Evolutionary conservation across 2,888 invertebrate species (phyloP).

Genomic region (Spisula solida): DNA sequence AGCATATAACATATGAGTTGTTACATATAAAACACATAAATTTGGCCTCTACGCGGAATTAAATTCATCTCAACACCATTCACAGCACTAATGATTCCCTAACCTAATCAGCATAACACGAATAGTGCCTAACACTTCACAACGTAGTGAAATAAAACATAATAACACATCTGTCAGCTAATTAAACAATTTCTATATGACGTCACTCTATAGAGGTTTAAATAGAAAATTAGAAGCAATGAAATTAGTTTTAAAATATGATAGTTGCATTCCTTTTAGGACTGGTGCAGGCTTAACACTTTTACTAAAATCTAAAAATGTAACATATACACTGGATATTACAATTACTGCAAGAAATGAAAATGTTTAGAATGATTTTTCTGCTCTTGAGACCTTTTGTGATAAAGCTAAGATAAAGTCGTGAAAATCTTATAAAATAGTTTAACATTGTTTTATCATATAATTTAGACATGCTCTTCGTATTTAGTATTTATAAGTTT

Average conservation of each 20-base stretch:
- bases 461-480: no score
- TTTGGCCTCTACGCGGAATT: conserved; percentile 18
- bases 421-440: no score
- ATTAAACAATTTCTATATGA: neutral
- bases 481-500: no score
- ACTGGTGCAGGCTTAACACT: neutral
- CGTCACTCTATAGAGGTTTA: neutral
- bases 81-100: neutral
- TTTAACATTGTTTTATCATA: no score
- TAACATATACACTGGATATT: no score
- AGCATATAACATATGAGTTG: neutral
- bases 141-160: neutral
- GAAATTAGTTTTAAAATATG: neutral
- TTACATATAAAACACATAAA: neutral
- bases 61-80: neutral
- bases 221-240: neutral
- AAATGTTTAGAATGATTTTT: no score
- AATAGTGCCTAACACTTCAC: neutral
- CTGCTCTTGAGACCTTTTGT: no score
- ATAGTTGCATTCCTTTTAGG: neutral
- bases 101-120: neutral
- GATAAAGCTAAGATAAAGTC: no score
- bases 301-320: neutral
- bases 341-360: no score
- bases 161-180: neutral